Evolutionary conservation across 2,113 vertebrate species (phyloP).

Genomic region (Trichechus manatus): DNA sequence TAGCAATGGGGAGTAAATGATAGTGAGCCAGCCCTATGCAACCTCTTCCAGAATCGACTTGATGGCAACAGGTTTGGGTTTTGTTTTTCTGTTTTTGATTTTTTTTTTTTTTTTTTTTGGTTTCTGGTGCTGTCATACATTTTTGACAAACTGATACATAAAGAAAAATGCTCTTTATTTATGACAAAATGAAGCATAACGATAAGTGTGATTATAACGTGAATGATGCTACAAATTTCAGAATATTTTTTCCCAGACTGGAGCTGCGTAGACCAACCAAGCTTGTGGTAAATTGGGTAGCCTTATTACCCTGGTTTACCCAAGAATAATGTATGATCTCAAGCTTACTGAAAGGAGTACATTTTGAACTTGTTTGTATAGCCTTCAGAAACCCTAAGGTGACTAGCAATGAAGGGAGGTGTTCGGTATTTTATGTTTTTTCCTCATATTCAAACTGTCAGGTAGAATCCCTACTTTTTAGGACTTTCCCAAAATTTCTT

Average conservation of each 20-base stretch:
- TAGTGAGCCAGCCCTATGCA: too few relatives aligned
- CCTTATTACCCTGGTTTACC: not conserved
- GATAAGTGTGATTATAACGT: not conserved
- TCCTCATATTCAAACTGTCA: not conserved
- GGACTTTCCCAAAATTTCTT: not conserved
- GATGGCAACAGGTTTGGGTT: not conserved
- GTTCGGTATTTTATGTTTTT: not conserved
- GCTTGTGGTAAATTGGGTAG: not conserved
- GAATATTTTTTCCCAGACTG: not conserved
- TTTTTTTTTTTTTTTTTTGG: too few relatives aligned
- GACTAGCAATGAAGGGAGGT: not conserved
- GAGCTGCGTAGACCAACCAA: not conserved
- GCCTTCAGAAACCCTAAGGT: not conserved
- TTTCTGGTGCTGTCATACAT: not conserved
- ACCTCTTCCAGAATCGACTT: too few relatives aligned
- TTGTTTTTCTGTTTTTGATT: not conserved
- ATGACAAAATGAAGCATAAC: not conserved
- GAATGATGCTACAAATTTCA: slow-evolving; percentile 1
- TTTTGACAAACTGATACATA: not conserved
- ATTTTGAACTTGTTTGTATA: not conserved
- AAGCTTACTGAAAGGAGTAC: not conserved
- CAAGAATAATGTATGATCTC: not conserved
- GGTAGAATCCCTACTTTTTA: not conserved
- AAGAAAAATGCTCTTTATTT: not conserved
- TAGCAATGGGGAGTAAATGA: too few relatives aligned